Conservation (phyloP, 1,140 invertebrate genomes). For the Caerostris extrusa region DNA sequence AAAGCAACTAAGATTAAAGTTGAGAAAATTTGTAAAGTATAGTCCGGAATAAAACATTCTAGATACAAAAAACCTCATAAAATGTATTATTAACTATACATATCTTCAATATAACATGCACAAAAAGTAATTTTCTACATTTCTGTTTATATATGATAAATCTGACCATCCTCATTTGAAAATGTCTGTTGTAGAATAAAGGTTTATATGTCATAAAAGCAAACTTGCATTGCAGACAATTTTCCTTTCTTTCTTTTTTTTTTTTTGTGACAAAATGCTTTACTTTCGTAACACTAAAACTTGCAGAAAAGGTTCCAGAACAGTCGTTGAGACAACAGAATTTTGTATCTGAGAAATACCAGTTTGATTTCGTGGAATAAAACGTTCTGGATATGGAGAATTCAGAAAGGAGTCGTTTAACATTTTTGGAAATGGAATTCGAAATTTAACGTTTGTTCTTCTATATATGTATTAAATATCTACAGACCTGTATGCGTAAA, state of each 20-base stretch:
- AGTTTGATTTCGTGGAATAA: not conserved
- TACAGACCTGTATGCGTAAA: not conserved
- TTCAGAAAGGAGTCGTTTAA: not conserved
- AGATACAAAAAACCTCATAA: no score
- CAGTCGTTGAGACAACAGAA: conserved; percentile 68
- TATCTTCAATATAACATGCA: no score
- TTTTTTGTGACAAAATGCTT: conserved; percentile 53
- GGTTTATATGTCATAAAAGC: no score
- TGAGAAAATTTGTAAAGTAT: no score
- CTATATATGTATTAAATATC: not conserved
- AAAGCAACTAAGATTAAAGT: no score
- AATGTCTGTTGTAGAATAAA: no score
- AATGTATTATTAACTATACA: no score
- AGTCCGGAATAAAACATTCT: no score
- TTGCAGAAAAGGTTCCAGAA: conserved; percentile 56
- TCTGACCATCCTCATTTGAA: no score
- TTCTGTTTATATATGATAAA: no score
- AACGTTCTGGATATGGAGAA: conserved; percentile 22
- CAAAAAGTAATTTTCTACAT: no score
- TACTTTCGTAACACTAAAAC: conserved; percentile 66
- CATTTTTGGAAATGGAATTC: not conserved
- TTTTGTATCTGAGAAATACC: conserved; percentile 45
- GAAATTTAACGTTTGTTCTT: not conserved
- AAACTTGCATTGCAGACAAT: no score
- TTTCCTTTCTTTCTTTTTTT: not conserved